Base-by-base conservation (phyloP, 2,888 invertebrate genomes). In the Sminthurinus aureus region DNA sequence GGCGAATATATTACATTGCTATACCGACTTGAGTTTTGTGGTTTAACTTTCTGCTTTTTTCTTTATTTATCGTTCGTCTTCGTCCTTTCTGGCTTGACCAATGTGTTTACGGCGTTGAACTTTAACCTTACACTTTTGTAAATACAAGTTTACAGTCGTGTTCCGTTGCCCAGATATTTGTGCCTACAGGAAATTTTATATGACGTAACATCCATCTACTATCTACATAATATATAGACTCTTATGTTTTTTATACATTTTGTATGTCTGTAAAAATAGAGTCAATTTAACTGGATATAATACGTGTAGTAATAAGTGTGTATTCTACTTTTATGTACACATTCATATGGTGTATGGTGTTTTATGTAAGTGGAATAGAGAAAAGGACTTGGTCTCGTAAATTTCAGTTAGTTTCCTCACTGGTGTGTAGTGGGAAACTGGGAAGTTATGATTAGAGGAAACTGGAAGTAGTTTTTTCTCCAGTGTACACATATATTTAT, bases 41-140 rank as follows among this genome's bases (percentile, higher is more conserved):
- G 76, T 76, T 76, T 51, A 22, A 50, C 66, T 84, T 77, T 69
- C 74, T 83, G 58, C 66, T 73, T 83, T 78, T 75, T 15, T 52
- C 52, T 77, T 52, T 81, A 64, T 67, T 75, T 80, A 81, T 77
- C 66, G 38, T 78, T 71, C 79, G 64, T 64, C 74, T 66, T n/a
- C n/a, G n/a, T n/a, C n/a, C n/a, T n/a, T 84, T 64, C 38, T 38
- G 38, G 38, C 38, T 38, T 38, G 84, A 82, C 78, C 79, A 51
- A 78, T 79, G 74, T 73, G 74, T 74, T 66, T 26, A 81, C 73
- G 71, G 50, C 69, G 76, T 77, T 81, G 67, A 74, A 79, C 79
- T 83, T 78, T 69, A 76, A 77, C 79, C 81, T 81, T 66, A 73
- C 77, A 76, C 75, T 69, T 75, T 76, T 79, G 78, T 51, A 77